Percentiles rank a stretch among this genome's conserved stretches.
These are phyloP conservation scores for Alitta virens DNA, from an alignment of 2,888 invertebrate genomes.

Conservation along the genomic window DNA sequence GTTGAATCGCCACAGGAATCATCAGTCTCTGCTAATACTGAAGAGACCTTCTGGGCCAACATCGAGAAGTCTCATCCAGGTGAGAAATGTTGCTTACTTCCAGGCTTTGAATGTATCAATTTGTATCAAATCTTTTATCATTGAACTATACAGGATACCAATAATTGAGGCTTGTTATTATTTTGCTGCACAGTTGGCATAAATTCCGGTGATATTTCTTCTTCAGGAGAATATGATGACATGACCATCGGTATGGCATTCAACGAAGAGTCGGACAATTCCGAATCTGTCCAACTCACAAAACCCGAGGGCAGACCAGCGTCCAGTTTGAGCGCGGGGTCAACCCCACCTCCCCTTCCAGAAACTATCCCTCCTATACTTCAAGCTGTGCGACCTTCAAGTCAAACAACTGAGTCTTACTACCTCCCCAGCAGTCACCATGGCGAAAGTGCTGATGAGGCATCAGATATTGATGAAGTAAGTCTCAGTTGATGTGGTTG, in stretches of 20 bases:
- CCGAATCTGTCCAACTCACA: not conserved
- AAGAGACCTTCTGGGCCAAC: slow-evolving; percentile 15
- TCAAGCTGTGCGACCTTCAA: not conserved
- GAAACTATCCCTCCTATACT: slow-evolving; percentile 1
- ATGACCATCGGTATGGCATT: slow-evolving; percentile 15
- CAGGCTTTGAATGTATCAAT: no score
- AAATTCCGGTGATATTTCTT: no score
- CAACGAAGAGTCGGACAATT: slow-evolving; percentile 15
- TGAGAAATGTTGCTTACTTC: no score
- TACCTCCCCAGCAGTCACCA: slow-evolving; percentile 12
- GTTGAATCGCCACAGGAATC: not conserved
- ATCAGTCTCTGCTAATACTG: no score
- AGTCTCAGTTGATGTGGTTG: not conserved
- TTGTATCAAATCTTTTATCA: no score
- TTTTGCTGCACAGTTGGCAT: no score
- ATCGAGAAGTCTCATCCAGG: slow-evolving; percentile 9
- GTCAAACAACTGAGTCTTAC: slow-evolving; percentile 10
- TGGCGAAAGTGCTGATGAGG: slow-evolving; percentile 21
- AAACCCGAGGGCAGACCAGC: not conserved
- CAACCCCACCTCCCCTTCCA: slow-evolving; percentile 5
- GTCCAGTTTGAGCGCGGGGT: slow-evolving; percentile 6
- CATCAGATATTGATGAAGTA: slow-evolving; percentile 17
- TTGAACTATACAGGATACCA: no score
- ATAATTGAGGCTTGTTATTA: no score
- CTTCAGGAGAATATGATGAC: slow-evolving; percentile 15